Evolutionary conservation across 53 echinoderm and acorn worm species (phyloP), one percentile per base, ranked within the genome.

Genomic region (Mesocentrotus franciscanus): DNA sequence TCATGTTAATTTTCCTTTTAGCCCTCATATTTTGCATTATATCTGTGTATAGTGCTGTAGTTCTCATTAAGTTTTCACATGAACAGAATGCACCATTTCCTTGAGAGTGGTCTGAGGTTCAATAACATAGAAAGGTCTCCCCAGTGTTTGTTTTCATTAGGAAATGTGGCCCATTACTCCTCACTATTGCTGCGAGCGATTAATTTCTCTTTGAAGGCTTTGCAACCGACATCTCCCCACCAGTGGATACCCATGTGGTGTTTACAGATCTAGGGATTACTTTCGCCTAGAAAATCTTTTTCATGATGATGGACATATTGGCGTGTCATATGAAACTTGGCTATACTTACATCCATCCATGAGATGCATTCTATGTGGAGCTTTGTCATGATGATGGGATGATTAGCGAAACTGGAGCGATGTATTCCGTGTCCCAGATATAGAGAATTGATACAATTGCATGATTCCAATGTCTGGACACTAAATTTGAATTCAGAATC

Each of bases 161-260:
- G 87, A 87, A 87, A 87, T 87, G 59, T 58, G 59, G 57, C 87
- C 87, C 87, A 87, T 87, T 87, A 87, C 87, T 57, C n/a, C 58
- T 87, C 87, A 9, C 87, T 87, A 10, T 57, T 58, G 87, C 87
- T 58, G n/a, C 59, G 29, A 87, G 87, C 87, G 56, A 87, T 87
- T 87, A 87, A 87, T 87, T 87, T 87, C 87, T 58, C 87, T 57
- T 87, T 58, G 87, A 27, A 24, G 56, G 87, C n/a, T 29, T 87
- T 57, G 11, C 87, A 57, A n/a, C 58, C 27, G 58, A 57, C n/a
- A 14, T 57, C 27, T 58, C 58, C 78, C 87, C 87, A 27, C 87
- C 87, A 57, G 59, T 87, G n/a, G 59, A 87, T 26, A 58, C 58
- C 58, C 58, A 27, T 87, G 87, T 58, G 13, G 87, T 87, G 87